A percentile compares a stretch with the other conserved stretches of the same genome.
phyloP scores from a whole-genome alignment of 2,888 invertebrate species.

The Homarus gammarus region DNA sequence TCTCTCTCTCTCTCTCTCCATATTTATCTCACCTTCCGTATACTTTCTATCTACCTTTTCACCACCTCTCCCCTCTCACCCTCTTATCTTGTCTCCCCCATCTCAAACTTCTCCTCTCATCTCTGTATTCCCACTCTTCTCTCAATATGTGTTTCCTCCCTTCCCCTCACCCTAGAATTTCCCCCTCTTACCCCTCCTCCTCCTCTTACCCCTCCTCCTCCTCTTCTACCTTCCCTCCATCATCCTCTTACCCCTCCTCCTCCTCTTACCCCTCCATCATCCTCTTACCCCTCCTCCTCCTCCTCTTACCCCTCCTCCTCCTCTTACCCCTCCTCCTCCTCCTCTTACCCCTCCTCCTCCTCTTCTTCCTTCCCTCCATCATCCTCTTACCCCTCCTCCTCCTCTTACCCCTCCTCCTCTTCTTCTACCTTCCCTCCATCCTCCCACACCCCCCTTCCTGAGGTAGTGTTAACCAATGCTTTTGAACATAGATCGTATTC shows the following conservation, averaged over 20 bases:
- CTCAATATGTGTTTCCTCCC: too few relatives aligned
- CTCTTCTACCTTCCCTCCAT: background rate
- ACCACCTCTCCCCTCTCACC: conserved; percentile 1
- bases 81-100: background rate
- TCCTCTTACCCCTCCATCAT: background rate
- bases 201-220: background rate
- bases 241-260: background rate
- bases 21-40: background rate
- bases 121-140: too few relatives aligned
- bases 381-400: background rate
- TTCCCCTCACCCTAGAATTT: too few relatives aligned
- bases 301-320: conserved; percentile 3
- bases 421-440: background rate
- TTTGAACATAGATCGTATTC: background rate
- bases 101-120: too few relatives aligned
- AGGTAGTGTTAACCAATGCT: conserved; percentile 14
- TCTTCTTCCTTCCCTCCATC: background rate
- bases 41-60: background rate
- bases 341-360: conserved; percentile 8
- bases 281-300: background rate
- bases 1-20: background rate
- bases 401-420: background rate
- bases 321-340: background rate
- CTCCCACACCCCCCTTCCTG: background rate
- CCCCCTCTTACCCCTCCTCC: background rate